Percentiles rank a stretch among this genome's conserved stretches.
phyloP scores from a whole-genome alignment of 2,797 vertebrate genomes.

The Loriculus beryllinus region DNA sequence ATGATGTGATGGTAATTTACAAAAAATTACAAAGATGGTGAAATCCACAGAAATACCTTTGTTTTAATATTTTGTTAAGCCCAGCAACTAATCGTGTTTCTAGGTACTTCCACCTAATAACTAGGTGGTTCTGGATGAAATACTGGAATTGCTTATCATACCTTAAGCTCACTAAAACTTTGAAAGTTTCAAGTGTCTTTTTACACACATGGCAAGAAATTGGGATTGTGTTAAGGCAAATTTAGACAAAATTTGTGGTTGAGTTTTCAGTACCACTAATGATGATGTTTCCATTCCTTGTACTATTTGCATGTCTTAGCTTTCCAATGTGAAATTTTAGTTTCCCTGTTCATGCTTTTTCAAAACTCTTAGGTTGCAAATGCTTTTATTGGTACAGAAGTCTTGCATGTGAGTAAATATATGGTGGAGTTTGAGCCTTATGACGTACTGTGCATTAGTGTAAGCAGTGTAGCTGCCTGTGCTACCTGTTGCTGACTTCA shows the following conservation, averaged over 20 bases:
- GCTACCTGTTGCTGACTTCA: background rate
- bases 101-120: background rate
- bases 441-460: rapidly evolving
- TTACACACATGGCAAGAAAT: background rate
- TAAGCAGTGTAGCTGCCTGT: background rate
- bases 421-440: background rate
- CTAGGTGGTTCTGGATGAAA: background rate
- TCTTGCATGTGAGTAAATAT: background rate
- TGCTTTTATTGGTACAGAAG: background rate
- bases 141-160: background rate
- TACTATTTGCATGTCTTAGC: background rate
- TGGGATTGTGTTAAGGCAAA: background rate
- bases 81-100: background rate
- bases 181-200: background rate
- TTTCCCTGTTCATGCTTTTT: background rate
- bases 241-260: background rate
- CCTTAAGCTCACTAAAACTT: background rate
- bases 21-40: background rate
- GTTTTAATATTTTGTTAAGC: background rate
- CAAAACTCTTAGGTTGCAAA: background rate
- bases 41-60: background rate
- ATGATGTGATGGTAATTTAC: too few relatives aligned
- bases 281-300: background rate
- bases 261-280: background rate
- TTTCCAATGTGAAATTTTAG: background rate